Base-by-base conservation (phyloP, 2,888 invertebrate genomes). In the Petrolisthes cinctipes region DNA sequence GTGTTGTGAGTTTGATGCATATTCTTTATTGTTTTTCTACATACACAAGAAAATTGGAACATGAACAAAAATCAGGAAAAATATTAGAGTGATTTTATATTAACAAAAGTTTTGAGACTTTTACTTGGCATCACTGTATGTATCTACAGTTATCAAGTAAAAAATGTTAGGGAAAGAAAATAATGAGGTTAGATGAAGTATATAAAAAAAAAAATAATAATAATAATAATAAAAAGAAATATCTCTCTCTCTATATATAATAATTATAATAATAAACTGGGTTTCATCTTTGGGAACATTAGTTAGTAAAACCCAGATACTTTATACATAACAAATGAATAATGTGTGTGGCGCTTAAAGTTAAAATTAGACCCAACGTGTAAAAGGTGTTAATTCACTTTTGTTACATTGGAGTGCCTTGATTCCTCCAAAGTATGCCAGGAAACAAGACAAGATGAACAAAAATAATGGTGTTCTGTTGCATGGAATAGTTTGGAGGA, bases 281-380 rank as follows among this genome's bases (percentile, higher is more conserved):
- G 68, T 79, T 79, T 71, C 54, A 79, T 86, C 86, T 86, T 86
- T 86, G 86, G 86, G 83, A 83, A 79, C 78, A 86, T 71, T 82
- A 86, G 81, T 86, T 86, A 86, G 56, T 78, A 86, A 82, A 86
- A 82, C 83, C 83, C 83, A 83, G 83, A 83, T 80, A 86, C n/a
- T 82, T 86, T 86, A 81, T 83, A 86, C 83, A 83, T 73, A 86
- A 79, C 83, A 82, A 61, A 51, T 85, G 73, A 83, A 66, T 75
- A 76, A 82, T 56, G 75, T 68, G 78, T 82, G 82, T n/a, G n/a
- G n/a, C n/a, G n/a, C n/a, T n/a, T n/a, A n/a, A n/a, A n/a, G n/a
- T n/a, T n/a, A n/a, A n/a, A n/a, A n/a, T n/a, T n/a, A n/a, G n/a
- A n/a, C n/a, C n/a, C n/a, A n/a, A n/a, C n/a, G n/a, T n/a, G n/a